Evolutionary conservation across 2,888 invertebrate genomes (phyloP).

Genomic region (Salticus scenicus): DNA sequence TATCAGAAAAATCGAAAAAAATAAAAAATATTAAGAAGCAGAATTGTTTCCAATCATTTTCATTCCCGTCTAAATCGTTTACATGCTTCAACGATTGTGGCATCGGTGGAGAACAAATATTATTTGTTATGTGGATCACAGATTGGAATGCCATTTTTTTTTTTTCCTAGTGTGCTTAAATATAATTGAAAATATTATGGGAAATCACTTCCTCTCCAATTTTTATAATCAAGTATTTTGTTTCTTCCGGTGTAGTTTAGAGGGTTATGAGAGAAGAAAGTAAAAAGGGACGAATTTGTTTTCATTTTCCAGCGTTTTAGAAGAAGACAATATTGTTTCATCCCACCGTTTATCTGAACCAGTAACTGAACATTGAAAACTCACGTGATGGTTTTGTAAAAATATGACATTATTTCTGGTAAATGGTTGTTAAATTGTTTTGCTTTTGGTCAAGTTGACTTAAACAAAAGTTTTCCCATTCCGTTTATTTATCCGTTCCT

Average conservation of each 20-base stretch:
- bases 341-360: not conserved
- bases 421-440: too few relatives aligned
- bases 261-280: not conserved
- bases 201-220: not conserved
- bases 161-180: not conserved
- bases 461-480: too few relatives aligned
- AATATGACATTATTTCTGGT: too few relatives aligned
- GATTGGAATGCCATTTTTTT: not conserved
- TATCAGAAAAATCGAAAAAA: too few relatives aligned
- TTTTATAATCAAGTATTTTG: not conserved
- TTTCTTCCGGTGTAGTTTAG: constrained; percentile 3
- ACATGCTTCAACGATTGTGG: not conserved
- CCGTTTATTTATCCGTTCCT: too few relatives aligned
- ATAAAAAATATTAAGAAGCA: too few relatives aligned
- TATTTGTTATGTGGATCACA: not conserved
- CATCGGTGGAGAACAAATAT: not conserved
- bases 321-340: constrained; percentile 3
- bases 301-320: not conserved
- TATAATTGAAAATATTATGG: not conserved
- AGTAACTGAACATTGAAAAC: too few relatives aligned
- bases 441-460: too few relatives aligned
- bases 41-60: too few relatives aligned
- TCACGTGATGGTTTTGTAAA: too few relatives aligned
- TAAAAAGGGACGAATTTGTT: not conserved
- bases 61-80: not conserved